Conservation (phyloP, 1,140 invertebrate genomes). For the Scaptomyza montana region DNA sequence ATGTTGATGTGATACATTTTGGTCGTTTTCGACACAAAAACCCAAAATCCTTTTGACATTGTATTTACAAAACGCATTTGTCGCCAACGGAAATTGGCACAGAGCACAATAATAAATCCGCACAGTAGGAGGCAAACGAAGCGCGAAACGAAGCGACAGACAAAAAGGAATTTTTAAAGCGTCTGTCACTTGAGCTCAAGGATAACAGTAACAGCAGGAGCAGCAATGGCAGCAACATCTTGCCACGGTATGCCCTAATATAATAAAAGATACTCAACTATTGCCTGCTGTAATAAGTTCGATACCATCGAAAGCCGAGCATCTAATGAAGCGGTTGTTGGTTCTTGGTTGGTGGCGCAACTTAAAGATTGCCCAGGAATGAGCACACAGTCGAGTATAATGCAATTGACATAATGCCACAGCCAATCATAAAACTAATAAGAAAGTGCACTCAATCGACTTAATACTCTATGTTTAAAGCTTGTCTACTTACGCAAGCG, state of each 20-base stretch:
- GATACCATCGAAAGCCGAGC: background rate
- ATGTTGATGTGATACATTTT: conserved; percentile 44
- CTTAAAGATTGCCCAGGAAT: too few relatives aligned
- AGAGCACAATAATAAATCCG: conserved; percentile 75
- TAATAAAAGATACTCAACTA: background rate
- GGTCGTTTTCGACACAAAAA: conserved; percentile 41
- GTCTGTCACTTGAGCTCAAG: conserved; percentile 6
- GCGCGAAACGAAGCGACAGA: conserved; percentile 42
- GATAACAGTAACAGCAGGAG: conserved; percentile 15
- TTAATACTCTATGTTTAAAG: conserved; percentile 1
- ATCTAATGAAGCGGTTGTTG: conserved; percentile 14
- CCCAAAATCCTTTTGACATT: conserved; percentile 75
- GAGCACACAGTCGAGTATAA: background rate
- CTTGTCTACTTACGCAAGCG: too few relatives aligned
- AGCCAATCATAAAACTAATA: conserved; percentile 21
- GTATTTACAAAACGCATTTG: conserved; percentile 79
- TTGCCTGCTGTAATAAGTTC: conserved; percentile 2
- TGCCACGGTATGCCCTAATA: background rate
- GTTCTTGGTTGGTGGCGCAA: background rate
- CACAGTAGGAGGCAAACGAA: conserved; percentile 51
- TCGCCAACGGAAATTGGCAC: conserved; percentile 74
- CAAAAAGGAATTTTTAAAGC: conserved; percentile 13
- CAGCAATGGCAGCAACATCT: background rate
- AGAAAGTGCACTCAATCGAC: background rate
- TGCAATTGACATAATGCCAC: conserved; percentile 16